These are phyloP conservation scores for Cygnus buccinator DNA, from an alignment of 2,113 vertebrate species.

Conservation along the genomic window DNA sequence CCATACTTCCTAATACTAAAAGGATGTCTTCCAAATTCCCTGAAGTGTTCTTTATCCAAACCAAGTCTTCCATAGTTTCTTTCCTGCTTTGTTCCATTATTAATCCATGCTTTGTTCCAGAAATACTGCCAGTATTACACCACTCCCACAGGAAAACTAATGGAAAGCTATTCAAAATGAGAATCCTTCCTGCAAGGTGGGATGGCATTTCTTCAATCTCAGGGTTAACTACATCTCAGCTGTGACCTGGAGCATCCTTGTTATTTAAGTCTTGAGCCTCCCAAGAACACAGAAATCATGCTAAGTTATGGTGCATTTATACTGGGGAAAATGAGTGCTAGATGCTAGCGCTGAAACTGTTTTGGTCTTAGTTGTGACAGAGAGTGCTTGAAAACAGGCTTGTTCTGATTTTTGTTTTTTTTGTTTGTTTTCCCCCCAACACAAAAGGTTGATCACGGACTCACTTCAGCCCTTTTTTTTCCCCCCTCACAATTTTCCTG, in stretches of 20 bases:
- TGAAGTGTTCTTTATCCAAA: background rate
- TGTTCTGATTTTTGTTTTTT: background rate
- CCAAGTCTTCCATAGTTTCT: background rate
- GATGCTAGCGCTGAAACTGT: background rate
- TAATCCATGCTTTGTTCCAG: background rate
- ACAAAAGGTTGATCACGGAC: background rate
- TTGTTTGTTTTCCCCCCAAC: background rate
- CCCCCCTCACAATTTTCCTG: background rate
- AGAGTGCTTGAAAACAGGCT: slow-evolving; percentile 1
- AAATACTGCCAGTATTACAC: slow-evolving; percentile 16
- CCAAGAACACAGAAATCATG: slow-evolving; percentile 8
- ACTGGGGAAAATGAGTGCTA: background rate
- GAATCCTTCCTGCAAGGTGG: slow-evolving; percentile 35
- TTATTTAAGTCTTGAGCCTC: slow-evolving; percentile 26
- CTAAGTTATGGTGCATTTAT: slow-evolving; percentile 33
- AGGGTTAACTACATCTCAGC: slow-evolving; percentile 1
- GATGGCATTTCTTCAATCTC: slow-evolving; percentile 43
- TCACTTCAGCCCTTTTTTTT: background rate
- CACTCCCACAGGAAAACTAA: slow-evolving; percentile 42
- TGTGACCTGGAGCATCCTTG: slow-evolving; percentile 50
- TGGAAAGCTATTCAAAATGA: slow-evolving; percentile 54
- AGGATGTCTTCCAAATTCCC: background rate
- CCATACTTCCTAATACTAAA: background rate
- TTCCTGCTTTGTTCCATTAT: background rate
- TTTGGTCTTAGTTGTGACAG: background rate